Evolutionary conservation across 2,888 invertebrate genomes (phyloP).

Genomic region (Ormyrus labotus): DNA sequence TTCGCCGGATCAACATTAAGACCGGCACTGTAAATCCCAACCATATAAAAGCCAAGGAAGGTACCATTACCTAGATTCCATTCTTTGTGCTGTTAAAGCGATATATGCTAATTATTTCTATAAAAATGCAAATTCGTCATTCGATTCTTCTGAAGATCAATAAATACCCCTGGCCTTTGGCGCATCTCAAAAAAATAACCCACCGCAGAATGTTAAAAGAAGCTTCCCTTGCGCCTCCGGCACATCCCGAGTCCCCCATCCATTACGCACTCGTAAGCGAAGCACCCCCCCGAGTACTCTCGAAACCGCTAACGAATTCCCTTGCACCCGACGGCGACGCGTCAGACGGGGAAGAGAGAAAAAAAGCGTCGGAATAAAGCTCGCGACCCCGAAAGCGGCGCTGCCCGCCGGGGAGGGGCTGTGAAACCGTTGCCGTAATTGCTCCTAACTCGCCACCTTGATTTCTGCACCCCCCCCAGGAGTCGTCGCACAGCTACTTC

Average conservation of each 20-base stretch:
- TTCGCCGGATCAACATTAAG: not conserved
- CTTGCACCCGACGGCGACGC: too few species aligned
- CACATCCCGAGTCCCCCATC: not conserved
- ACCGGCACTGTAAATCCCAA: not conserved
- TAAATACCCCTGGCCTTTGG: not conserved
- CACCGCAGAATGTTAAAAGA: not conserved
- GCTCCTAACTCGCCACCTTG: too few species aligned
- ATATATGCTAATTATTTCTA: not conserved
- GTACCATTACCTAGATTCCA: not conserved
- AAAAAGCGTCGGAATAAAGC: not conserved
- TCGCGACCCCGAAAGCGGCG: not conserved
- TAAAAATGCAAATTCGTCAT: slow-evolving; percentile 7
- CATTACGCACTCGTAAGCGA: not conserved
- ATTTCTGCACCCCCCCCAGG: slow-evolving; percentile 74
- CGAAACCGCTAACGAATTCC: too few species aligned
- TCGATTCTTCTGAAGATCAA: not conserved
- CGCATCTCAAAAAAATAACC: too few species aligned
- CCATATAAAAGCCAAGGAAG: not conserved
- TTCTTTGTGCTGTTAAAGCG: not conserved
- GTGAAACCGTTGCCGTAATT: not conserved
- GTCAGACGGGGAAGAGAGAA: too few species aligned
- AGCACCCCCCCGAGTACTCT: too few species aligned
- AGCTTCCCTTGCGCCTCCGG: too few species aligned
- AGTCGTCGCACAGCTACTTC: slow-evolving; percentile 82
- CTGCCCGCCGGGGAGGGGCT: not conserved